A percentile compares a stretch with the other conserved stretches of the same genome.
Evolutionary conservation across 2,797 vertebrate genomes (phyloP).

Genomic region (Chaetophractus vellerosus): DNA sequence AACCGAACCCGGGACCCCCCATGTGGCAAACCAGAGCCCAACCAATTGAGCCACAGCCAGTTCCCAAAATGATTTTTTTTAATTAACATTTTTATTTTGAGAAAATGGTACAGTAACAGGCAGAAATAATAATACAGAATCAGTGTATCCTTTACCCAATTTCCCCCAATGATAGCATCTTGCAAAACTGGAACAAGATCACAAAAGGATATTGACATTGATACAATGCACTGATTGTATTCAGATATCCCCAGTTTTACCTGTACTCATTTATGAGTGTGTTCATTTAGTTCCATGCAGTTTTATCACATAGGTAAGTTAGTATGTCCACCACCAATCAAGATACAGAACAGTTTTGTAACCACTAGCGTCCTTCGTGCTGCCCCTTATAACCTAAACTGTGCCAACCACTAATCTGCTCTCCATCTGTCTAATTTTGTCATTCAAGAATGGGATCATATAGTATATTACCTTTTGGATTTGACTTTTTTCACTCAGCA

Average conservation of each 20-base stretch:
- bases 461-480: background rate
- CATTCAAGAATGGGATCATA: background rate
- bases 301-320: background rate
- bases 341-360: too few species aligned
- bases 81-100: background rate
- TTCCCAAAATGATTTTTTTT: background rate
- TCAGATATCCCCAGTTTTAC: background rate
- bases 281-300: background rate
- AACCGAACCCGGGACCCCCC: too few species aligned
- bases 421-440: background rate
- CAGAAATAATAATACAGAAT: too few species aligned
- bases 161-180: background rate
- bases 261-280: background rate
- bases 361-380: background rate
- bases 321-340: too few species aligned
- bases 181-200: background rate
- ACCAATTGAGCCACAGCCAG: too few species aligned
- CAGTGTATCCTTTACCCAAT: background rate
- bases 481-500: background rate
- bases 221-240: background rate
- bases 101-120: background rate
- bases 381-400: background rate
- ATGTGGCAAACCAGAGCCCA: too few species aligned
- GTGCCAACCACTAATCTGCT: background rate
- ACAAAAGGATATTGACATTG: background rate